Evolutionary conservation across 1,140 invertebrate species (phyloP).

Genomic region (Batillaria attramentaria): DNA sequence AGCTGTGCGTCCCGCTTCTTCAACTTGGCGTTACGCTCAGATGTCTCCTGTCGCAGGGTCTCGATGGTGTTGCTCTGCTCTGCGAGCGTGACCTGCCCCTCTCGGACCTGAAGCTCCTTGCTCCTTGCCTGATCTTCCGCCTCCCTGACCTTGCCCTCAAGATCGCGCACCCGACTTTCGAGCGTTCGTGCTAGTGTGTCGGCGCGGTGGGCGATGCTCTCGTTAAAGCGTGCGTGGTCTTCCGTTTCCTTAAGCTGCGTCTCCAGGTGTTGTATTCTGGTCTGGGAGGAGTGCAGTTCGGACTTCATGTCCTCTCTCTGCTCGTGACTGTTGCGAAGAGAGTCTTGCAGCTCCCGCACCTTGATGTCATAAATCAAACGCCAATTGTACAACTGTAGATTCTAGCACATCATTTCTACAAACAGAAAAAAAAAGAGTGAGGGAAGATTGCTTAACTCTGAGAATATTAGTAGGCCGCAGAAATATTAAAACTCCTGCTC

Average conservation of each 20-base stretch:
- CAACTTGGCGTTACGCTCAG: constrained; percentile 9
- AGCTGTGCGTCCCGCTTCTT: constrained; percentile 55
- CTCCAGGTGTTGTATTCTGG: constrained; percentile 46
- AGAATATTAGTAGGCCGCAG: too few species aligned
- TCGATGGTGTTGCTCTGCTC: constrained; percentile 27
- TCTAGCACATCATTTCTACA: too few species aligned
- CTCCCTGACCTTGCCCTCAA: constrained; percentile 17
- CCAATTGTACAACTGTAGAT: not conserved
- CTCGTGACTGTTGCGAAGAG: constrained; percentile 1
- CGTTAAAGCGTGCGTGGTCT: constrained; percentile 26
- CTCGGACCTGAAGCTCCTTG: constrained; percentile 30
- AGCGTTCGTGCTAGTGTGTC: constrained; percentile 23
- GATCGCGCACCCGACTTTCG: constrained; percentile 11
- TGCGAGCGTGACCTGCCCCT: constrained; percentile 26
- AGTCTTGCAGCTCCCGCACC: not conserved
- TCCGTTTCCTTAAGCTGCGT: constrained; percentile 41
- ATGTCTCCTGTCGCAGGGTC: constrained; percentile 21
- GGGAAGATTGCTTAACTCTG: too few species aligned
- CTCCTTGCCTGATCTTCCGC: constrained; percentile 15
- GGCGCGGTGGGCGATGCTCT: constrained; percentile 25
- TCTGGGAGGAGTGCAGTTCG: constrained; percentile 35
- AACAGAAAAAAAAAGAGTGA: too few species aligned
- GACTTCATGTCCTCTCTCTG: constrained; percentile 7
- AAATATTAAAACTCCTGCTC: too few species aligned
- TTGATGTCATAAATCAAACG: not conserved